These are phyloP conservation scores for Agriopis leucophaearia DNA, from an alignment of 2,888 invertebrate species.

Conservation along the genomic window DNA sequence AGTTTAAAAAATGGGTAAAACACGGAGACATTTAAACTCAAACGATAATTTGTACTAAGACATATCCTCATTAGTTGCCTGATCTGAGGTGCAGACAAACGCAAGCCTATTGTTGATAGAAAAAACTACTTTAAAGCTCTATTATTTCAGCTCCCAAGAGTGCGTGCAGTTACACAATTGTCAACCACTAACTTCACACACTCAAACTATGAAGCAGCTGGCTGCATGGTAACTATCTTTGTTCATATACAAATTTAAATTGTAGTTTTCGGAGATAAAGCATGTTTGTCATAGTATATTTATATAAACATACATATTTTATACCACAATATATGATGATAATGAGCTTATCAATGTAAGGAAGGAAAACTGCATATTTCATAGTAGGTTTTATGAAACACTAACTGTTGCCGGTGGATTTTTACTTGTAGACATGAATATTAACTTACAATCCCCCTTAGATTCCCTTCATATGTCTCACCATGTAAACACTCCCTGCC, in stretches of 20 bases:
- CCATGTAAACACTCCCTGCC: no score
- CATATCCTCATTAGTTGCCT: no score
- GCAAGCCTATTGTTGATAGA: no score
- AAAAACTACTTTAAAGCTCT: neutral
- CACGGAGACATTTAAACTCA: no score
- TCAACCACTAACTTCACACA: constrained; percentile 50
- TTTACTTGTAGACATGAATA: no score
- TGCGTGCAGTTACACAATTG: constrained; percentile 47
- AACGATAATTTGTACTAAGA: no score
- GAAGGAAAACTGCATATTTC: neutral
- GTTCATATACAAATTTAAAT: neutral
- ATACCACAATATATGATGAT: no score
- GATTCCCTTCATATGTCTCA: no score
- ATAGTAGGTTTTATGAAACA: constrained; percentile 5
- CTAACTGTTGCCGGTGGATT: no score
- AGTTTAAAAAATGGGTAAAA: no score
- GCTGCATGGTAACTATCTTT: constrained; percentile 77
- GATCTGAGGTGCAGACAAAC: no score
- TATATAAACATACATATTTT: neutral
- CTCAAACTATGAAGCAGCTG: constrained; percentile 74
- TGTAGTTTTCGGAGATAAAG: neutral
- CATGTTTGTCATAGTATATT: neutral
- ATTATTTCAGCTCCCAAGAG: constrained; percentile 55
- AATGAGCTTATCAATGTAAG: neutral
- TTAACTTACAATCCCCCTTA: no score